Evolutionary conservation across 2,113 vertebrate species (phyloP).

Genomic region (Paracanthobrama guichenoti): DNA sequence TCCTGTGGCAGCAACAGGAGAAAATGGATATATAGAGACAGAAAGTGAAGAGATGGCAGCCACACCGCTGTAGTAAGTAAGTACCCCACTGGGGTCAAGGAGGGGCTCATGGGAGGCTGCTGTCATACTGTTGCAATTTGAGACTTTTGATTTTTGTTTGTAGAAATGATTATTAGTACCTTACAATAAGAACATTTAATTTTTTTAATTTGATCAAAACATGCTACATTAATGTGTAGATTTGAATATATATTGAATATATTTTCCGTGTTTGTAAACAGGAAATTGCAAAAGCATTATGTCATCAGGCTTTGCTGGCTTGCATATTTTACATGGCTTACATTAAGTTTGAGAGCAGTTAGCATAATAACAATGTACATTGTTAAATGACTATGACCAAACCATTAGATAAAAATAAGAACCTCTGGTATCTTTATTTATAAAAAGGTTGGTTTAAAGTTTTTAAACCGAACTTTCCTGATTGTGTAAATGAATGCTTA

Average conservation of each 20-base stretch:
- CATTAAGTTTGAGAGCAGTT: background rate
- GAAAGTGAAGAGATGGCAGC: conserved; percentile 27
- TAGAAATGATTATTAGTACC: background rate
- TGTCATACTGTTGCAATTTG: conserved; percentile 21
- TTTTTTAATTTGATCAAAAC: background rate
- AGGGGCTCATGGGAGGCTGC: conserved; percentile 31
- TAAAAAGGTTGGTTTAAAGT: background rate
- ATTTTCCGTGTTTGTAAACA: background rate
- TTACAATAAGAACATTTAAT: background rate
- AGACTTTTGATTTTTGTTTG: background rate
- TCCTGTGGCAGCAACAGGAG: conserved; percentile 48
- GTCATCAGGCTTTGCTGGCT: conserved; percentile 16
- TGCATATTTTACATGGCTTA: background rate
- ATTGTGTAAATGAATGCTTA: conserved; percentile 22
- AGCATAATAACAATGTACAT: background rate
- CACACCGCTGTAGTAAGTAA: conserved; percentile 58
- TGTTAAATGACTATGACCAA: background rate
- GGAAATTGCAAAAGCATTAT: conserved; percentile 29
- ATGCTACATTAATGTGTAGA: background rate
- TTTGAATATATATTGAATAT: too few relatives aligned
- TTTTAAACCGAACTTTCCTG: background rate
- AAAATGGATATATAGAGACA: conserved; percentile 29
- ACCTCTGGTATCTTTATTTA: background rate
- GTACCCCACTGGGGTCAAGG: conserved; percentile 40
- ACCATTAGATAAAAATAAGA: background rate